These are phyloP conservation scores for Prionchulus punctatus DNA, from an alignment of 2,888 invertebrate species.

Conservation along the genomic window DNA sequence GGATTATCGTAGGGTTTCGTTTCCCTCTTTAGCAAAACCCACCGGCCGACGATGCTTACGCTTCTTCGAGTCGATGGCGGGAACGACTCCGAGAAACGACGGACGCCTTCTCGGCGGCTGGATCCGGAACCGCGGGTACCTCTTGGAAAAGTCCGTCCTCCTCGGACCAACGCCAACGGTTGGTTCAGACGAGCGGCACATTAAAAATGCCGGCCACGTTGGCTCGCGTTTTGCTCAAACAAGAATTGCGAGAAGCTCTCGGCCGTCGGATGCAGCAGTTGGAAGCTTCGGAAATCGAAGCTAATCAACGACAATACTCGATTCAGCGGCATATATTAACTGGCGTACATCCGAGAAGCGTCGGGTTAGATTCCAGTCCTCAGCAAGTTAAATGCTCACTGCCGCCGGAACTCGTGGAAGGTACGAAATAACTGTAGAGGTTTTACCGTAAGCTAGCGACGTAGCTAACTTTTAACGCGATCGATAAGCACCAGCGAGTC, in stretches of 20 bases:
- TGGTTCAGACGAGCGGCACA: background rate
- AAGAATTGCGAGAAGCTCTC: slow-evolving; percentile 38
- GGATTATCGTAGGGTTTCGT: too few species aligned
- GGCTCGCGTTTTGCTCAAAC: slow-evolving; percentile 34
- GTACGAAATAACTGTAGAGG: slow-evolving; percentile 17
- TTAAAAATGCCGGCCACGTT: slow-evolving; percentile 16
- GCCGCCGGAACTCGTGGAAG: slow-evolving; percentile 25
- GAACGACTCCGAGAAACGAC: background rate
- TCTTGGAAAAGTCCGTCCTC: background rate
- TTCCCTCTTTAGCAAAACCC: too few species aligned
- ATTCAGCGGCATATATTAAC: slow-evolving; percentile 27
- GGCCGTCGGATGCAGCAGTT: slow-evolving; percentile 33
- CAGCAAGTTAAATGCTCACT: slow-evolving; percentile 23
- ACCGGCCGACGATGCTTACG: too few species aligned
- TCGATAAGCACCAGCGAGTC: too few species aligned
- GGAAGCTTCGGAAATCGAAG: slow-evolving; percentile 37
- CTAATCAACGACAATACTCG: slow-evolving; percentile 29
- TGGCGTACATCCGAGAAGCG: slow-evolving; percentile 20
- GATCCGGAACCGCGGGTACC: background rate
- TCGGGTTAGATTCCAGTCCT: slow-evolving; percentile 15
- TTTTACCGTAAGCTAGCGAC: too few species aligned
- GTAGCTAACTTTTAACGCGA: too few species aligned
- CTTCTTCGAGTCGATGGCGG: background rate
- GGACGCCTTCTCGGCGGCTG: background rate
- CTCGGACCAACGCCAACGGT: background rate